These are phyloP conservation scores for Habrosyne pyritoides DNA, from an alignment of 2,888 invertebrate species.

Conservation along the genomic window DNA sequence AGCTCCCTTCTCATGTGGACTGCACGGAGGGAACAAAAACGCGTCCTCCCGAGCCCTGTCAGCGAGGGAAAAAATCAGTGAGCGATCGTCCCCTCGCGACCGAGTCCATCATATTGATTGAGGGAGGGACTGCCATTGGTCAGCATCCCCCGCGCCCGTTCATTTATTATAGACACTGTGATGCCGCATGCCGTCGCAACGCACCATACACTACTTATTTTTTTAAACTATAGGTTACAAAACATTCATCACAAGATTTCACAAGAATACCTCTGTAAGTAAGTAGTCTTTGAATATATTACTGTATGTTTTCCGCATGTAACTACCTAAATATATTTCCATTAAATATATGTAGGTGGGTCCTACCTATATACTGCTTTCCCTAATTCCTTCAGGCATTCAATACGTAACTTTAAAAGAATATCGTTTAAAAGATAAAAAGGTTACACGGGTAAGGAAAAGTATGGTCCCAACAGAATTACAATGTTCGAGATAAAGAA, in stretches of 20 bases:
- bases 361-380: conserved; percentile 5
- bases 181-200: conserved; percentile 57
- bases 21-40: conserved; percentile 79
- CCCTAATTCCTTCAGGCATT: conserved; percentile 8
- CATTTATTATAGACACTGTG: conserved; percentile 84
- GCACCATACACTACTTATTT: conserved; percentile 43
- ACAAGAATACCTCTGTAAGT: too few relatives aligned
- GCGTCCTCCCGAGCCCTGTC: conserved; percentile 80
- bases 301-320: too few relatives aligned
- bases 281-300: too few relatives aligned
- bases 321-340: too few relatives aligned
- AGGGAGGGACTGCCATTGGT: conserved; percentile 83
- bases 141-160: conserved; percentile 81
- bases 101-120: conserved; percentile 85
- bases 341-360: conserved; percentile 8
- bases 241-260: too few relatives aligned
- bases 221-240: conserved; percentile 40
- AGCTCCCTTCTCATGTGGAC: conserved; percentile 70
- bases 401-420: conserved; percentile 10
- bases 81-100: conserved; percentile 84
- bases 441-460: conserved; percentile 38
- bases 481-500: conserved; percentile 53
- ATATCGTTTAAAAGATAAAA: conserved; percentile 17
- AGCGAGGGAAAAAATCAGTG: conserved; percentile 84
- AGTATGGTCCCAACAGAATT: conserved; percentile 60